These are phyloP conservation scores for Sebastolobus alascanus DNA, from an alignment of 2,797 vertebrate species.

Conservation along the genomic window DNA sequence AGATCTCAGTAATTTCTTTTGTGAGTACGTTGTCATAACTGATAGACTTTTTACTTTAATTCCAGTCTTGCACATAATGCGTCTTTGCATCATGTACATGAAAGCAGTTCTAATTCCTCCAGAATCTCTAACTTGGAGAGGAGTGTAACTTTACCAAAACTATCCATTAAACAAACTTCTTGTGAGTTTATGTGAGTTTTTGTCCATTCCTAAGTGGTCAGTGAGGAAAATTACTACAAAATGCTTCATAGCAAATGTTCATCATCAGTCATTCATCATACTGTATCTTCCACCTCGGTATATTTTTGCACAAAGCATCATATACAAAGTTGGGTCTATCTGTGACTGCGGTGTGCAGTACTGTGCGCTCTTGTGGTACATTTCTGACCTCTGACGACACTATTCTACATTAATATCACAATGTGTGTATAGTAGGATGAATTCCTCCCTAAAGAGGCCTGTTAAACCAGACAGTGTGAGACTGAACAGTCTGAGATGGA, in stretches of 20 bases:
- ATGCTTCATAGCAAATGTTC: background rate
- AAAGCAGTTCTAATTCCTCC: background rate
- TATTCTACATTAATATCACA: background rate
- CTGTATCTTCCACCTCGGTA: background rate
- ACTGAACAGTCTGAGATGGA: background rate
- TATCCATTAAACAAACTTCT: background rate
- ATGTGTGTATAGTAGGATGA: background rate
- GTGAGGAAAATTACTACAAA: background rate
- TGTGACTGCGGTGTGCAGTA: background rate
- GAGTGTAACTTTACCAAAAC: background rate
- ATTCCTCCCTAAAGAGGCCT: conserved; percentile 12
- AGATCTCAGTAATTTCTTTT: background rate
- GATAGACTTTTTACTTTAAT: background rate
- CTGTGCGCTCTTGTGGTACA: background rate
- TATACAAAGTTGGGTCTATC: background rate
- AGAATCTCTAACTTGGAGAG: background rate
- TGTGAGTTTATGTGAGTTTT: no score
- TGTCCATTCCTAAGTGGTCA: no score
- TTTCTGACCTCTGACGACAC: background rate
- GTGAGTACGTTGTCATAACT: background rate
- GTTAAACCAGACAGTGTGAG: background rate
- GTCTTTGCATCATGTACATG: background rate
- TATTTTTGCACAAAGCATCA: background rate
- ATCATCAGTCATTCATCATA: background rate
- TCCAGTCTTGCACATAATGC: background rate